Evolutionary conservation across 2,113 vertebrate species (phyloP), one percentile per base, ranked within the genome.

Genomic region (Dipodomys merriami): DNA sequence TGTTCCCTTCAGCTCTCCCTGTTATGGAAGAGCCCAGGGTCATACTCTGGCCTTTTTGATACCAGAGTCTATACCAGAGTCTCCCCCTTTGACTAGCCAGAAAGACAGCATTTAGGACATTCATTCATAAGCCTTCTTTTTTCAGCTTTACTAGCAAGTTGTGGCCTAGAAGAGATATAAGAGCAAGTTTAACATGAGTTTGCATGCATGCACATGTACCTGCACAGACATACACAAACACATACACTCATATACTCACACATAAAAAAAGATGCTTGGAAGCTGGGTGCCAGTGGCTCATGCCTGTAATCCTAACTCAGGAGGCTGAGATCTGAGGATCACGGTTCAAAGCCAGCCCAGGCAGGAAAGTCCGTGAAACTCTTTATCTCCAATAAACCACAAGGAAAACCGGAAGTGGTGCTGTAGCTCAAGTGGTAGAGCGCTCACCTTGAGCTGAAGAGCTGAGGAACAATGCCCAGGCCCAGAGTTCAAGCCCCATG

Each of bases 71-170:
- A 30, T 23, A 19, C 64, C 22, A 1, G 46, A 53, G 22, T 81
- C 53, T 18, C 44, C 11, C 19, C 22, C 29, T 91, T 62, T 76
- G 39, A 87, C 16, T 27, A 49, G 5, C 23, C 7, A 6, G 35
- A n/a, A 16, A 65, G 27, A 71, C 83, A 60, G 33, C 57, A 71
- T 68, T 92, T 39, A 64, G 3, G 67, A 29, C 30, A 35, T 93
- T 88, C 69, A 10, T 72, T 69, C 77, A 30, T 60, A 85, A 79
- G 44, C 39, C 19, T 57, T 86, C 53, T 27, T 81, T 39, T 92
- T 81, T 91, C n/a, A 60, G 39, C 69, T 81, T 91, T 78, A 78
- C 69, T 79, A 73, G 78, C 91, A 91, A 84, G 77, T 89, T 87
- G 6, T 91, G 29, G 73, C 78, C 53, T 86, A 64, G 57, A 57